Base-by-base conservation (phyloP, 2,113 vertebrate species). In the Mobula birostris region DNA sequence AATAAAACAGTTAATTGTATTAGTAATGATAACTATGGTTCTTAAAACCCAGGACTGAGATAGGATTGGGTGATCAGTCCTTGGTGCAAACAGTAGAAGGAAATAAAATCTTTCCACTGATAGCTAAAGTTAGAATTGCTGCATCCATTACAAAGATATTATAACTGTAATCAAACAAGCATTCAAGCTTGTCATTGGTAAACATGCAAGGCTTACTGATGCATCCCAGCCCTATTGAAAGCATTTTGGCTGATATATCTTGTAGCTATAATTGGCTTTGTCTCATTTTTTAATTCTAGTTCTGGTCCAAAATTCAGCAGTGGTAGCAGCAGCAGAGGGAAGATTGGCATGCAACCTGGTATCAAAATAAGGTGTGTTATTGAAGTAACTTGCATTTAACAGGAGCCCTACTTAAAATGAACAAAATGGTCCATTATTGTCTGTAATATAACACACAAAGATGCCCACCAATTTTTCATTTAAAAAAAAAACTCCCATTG, bases 271-370 rank as follows among this genome's bases (percentile, higher is more conserved):
- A 95, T 95, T 94, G 95, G 94, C 95, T 93, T 40, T 95, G 94
- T 96, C 95, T 95, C 94, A 97, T 95, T 96, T 96, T 96, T 96
- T 97, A 95, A 97, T 96, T 96, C 95, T 97, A 98, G 98, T 96
- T 97, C 98, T 96, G 98, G 98, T 96, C 98, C 97, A 95, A 98
- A 98, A 97, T 98, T 98, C 97, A 98, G 98, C 96, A 98, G 96
- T 97, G 97, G 97, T 93, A 27, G 91, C 15, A 93, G 70, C 97
- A 97, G 98, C 97, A 98, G 98, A 97, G 98, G 97, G 97, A 98
- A 98, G 97, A 98, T 98, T 96, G 98, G 98, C 96, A 97, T 98
- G 97, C 98, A 97, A 96, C 97, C 98, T 96, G 97, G 96, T 97
- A 97, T 98, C 97, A 98, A 98, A 97, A 96, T 97, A 97, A 98